These are phyloP conservation scores for Oxystoma pomonae DNA, from an alignment of 2,888 invertebrate species.

Conservation along the genomic window DNA sequence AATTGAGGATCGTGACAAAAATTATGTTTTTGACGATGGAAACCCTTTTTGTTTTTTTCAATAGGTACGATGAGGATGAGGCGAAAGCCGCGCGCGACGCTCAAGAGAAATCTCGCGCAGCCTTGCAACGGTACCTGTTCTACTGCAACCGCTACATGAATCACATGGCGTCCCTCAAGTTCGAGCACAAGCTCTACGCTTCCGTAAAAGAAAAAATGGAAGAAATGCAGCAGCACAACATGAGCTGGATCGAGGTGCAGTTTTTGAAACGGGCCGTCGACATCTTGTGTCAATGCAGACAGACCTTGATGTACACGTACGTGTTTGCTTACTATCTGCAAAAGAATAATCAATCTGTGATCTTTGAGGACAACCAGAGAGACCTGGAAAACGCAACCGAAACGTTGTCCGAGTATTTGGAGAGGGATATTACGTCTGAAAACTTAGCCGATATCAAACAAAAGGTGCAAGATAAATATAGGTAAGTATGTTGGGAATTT, in stretches of 20 bases:
- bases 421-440: conserved; percentile 95
- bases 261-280: conserved; percentile 97
- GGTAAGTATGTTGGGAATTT: conserved; percentile 60
- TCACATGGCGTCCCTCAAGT: conserved; percentile 97
- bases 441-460: conserved; percentile 97
- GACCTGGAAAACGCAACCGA: conserved; percentile 98
- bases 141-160: conserved; percentile 99
- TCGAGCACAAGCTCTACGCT: conserved; percentile 95
- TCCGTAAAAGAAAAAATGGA: conserved; percentile 98
- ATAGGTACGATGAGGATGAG: conserved; percentile 81
- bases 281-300: conserved; percentile 93
- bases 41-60: too few species aligned
- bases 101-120: conserved; percentile 90
- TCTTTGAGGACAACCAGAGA: conserved; percentile 98
- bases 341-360: conserved; percentile 97
- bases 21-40: too few species aligned
- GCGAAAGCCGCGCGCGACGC: conserved; percentile 95
- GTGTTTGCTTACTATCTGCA: conserved; percentile 98
- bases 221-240: conserved; percentile 98
- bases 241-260: conserved; percentile 99
- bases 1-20: too few species aligned
- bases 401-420: conserved; percentile 94
- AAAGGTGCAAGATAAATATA: conserved; percentile 97
- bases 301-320: conserved; percentile 98
- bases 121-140: conserved; percentile 94